phyloP scores from a whole-genome alignment of 2,888 invertebrate genomes.

The Nomada fabriciana region DNA sequence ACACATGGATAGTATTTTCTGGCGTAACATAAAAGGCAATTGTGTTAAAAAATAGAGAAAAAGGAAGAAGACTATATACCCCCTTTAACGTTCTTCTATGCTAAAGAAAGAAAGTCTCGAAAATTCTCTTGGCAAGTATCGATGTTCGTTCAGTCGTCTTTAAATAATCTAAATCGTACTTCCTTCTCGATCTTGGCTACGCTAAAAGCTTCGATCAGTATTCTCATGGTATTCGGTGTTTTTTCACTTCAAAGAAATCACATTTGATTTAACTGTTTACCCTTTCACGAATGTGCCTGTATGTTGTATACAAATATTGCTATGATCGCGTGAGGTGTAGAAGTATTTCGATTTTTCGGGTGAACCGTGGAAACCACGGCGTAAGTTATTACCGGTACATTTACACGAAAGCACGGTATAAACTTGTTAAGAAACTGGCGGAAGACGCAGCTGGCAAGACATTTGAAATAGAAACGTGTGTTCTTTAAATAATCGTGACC shows the following conservation, averaged over 20 bases:
- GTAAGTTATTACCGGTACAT: conserved; percentile 34
- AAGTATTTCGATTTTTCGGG: not conserved
- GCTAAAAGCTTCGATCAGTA: not conserved
- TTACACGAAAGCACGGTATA: conserved; percentile 62
- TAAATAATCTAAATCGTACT: conserved; percentile 70
- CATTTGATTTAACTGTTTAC: no score
- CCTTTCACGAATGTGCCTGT: no score
- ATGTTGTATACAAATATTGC: no score
- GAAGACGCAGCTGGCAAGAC: conserved; percentile 81
- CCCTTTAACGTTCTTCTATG: conserved; percentile 13
- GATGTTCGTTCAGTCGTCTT: conserved; percentile 63
- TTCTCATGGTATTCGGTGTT: no score
- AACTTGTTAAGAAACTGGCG: conserved; percentile 76
- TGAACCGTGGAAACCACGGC: conserved; percentile 4
- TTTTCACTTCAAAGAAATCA: not conserved
- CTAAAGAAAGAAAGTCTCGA: conserved; percentile 53
- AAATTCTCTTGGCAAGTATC: conserved; percentile 70
- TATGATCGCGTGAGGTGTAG: no score
- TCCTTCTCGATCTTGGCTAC: conserved; percentile 34
- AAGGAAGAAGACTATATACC: conserved; percentile 11
- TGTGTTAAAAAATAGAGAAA: conserved; percentile 41
- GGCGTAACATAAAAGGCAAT: conserved; percentile 31
- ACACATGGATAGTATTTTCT: conserved; percentile 28
- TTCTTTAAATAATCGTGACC: conserved; percentile 84
- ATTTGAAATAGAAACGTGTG: conserved; percentile 83